Base-by-base conservation (phyloP, 2,797 vertebrate genomes). In the Pseudochaenichthys georgianus region DNA sequence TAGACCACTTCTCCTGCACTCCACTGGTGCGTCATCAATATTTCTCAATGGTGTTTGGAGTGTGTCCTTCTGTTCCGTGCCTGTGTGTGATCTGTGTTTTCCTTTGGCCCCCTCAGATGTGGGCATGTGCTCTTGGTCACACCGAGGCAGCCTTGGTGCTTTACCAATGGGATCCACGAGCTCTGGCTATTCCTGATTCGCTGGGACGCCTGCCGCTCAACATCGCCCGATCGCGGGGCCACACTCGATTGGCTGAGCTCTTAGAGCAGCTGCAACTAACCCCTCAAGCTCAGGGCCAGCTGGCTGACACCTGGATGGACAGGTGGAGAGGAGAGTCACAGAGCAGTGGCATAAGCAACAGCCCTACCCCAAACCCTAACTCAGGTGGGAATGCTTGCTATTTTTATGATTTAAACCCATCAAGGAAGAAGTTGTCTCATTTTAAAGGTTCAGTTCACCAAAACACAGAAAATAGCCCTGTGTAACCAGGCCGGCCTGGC, bases 1-100 rank as follows among this genome's bases (percentile, higher is more conserved):
- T 99, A 52, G 98, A 99, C 91, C 98, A 99, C 94, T 99, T 99
- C 91, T 99, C 98, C 80, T 99, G 98, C 87, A 99, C 98, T 47
- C 98, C 98, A 42, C 89, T 99, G 95, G 98, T 99, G 94, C 94
- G 96, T 70, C 43, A 71, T 77, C 17, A 38, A 13, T 59, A 43
- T n/a, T 43, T 74, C 28, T 50, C 4, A 43, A 23, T 48, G 41
- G 7, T 47, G 7, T 67, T 59, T 11, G 34, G 23, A 13, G 50
- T 55, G 16, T 41, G 45, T 82, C 13, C 47, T 38, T 75, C 21
- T 69, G 6, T 3, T 88, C 4, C 21, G 7, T 64, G 47, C 15
- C 21, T 70, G 13, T 61, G 12, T 62, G 13, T 80, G 34, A 83
- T n/a, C 31, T 75, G 15, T 71, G n/a, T 80, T 54, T 71, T 60